A percentile compares a stretch with the other conserved stretches of the same genome.
Conservation (phyloP, 2,113 vertebrate genomes). For the Anguilla rostrata region DNA sequence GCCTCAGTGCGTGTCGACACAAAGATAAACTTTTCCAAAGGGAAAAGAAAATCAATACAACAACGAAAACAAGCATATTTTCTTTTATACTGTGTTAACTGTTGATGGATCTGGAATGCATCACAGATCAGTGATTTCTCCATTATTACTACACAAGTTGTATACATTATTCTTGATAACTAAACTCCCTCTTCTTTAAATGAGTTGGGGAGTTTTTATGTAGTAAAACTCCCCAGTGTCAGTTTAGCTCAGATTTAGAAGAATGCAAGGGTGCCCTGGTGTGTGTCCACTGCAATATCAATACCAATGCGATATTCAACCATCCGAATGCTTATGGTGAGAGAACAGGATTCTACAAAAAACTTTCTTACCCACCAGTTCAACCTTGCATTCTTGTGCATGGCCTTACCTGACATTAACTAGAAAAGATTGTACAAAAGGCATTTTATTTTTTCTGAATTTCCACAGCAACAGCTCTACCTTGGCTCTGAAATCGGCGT, state of each 20-base stretch:
- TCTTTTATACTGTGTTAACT: constrained; percentile 14
- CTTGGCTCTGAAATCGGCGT: constrained; percentile 85
- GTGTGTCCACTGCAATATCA: too few relatives aligned
- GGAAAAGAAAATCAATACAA: background rate
- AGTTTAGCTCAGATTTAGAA: background rate
- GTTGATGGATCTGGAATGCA: background rate
- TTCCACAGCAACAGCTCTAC: constrained; percentile 90
- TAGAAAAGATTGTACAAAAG: too few relatives aligned
- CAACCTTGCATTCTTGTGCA: background rate
- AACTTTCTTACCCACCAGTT: too few relatives aligned
- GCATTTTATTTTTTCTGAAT: background rate
- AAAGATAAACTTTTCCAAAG: constrained; percentile 4
- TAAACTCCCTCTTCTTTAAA: background rate
- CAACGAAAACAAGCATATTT: constrained; percentile 13
- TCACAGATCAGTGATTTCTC: background rate
- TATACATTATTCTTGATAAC: background rate
- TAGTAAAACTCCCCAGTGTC: too few relatives aligned
- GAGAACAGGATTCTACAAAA: too few relatives aligned
- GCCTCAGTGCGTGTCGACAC: background rate
- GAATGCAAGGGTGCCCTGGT: background rate
- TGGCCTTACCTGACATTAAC: background rate
- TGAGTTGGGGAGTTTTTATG: background rate
- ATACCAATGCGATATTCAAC: too few relatives aligned
- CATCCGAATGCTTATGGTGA: too few relatives aligned
- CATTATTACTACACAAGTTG: background rate